phyloP scores from a whole-genome alignment of 2,113 vertebrate genomes.

The human region GRCh38 chr14:76085501-76086000 shows the following conservation, averaged over 20 bases:
- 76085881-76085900: background rate
- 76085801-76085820: fast-evolving
- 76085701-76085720: background rate
- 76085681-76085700: background rate
- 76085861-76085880: background rate
- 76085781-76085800: background rate
- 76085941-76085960: background rate
- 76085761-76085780: fast-evolving
- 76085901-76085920: background rate
- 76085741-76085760: no score
- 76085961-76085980: background rate
- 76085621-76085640: background rate
- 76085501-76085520: background rate
- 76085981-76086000: background rate
- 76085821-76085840: background rate
- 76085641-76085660: background rate
- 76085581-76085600: background rate
- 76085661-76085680: background rate
- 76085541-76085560: background rate
- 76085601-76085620: background rate
- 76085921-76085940: background rate
- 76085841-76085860: no score
- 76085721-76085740: background rate
- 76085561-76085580: background rate
- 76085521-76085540: background rate